Percentiles rank a stretch among this genome's conserved stretches.
Conservation (phyloP, 2,888 invertebrate genomes). For the Dysmachus trigonus region DNA sequence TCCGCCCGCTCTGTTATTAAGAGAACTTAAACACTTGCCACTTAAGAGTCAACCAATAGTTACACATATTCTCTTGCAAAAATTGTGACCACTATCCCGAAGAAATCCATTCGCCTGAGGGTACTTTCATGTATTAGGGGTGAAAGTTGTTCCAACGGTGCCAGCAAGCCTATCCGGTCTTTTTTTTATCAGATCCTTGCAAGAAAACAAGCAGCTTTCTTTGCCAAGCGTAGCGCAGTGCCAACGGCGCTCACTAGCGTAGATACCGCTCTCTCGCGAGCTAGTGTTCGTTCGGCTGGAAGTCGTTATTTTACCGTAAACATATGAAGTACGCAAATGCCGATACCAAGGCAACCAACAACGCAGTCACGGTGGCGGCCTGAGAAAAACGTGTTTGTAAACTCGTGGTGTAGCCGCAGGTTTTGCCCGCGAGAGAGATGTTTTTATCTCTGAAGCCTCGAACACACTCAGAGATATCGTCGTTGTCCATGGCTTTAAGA, state of each 20-base stretch:
- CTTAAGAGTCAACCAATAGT: background rate
- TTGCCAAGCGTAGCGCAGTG: background rate
- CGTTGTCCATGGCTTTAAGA: background rate
- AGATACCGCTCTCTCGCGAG: background rate
- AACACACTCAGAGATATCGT: background rate
- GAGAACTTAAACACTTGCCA: background rate
- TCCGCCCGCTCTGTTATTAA: background rate
- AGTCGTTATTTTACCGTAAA: slow-evolving; percentile 27
- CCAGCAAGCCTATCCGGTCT: background rate
- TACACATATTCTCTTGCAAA: background rate
- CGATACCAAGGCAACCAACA: slow-evolving; percentile 1
- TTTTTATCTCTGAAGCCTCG: background rate
- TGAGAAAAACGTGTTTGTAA: slow-evolving; percentile 22
- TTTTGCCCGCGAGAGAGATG: background rate
- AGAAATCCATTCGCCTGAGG: background rate
- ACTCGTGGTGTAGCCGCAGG: background rate
- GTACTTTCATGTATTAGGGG: background rate
- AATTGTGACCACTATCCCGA: background rate
- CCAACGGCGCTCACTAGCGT: background rate
- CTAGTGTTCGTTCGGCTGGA: background rate
- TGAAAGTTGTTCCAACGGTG: background rate
- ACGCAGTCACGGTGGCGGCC: background rate
- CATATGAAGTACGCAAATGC: background rate
- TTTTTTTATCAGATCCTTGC: background rate
- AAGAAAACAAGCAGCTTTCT: background rate